Base-by-base conservation (phyloP, 2,888 invertebrate species). In the Heliconius hortense region DNA sequence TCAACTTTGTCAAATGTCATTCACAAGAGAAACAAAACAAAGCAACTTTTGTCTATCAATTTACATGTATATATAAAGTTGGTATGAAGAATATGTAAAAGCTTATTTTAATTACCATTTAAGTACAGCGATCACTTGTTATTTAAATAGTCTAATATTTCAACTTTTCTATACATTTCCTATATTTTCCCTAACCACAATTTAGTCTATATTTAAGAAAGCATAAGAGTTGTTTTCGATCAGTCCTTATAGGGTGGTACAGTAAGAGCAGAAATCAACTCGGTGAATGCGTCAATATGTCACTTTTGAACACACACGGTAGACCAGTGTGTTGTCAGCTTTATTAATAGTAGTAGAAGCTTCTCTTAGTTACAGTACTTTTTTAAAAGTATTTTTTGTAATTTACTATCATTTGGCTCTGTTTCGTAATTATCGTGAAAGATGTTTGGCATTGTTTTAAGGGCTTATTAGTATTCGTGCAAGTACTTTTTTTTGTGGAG, bases 251-350 rank as follows among this genome's bases (percentile, higher is more conserved):
- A 28, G 7, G 13, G 53, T 15, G 11, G 26, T 18, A 53, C 24
- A 21, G 11, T 21, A 18, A 43, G 56, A 28, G 11, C 31, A 69
- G 31, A 69, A n/a, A 35, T 69, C 31, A 31, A 35, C n/a, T 69
- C 69, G n/a, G 69, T 67, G 53, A 74, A 69, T 62, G 74, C 74
- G 60, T 74, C 59, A 53, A 69, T 74, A 62, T 62, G 67, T 69
- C 68, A 69, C 56, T 69, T 69, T 69, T 69, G 53, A 69, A 56
- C 31, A 68, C 26, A 67, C 56, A 69, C 35, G 15, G 69, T 56
- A 56, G 56, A 69, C 31, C 69, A 8, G 69, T 69, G 69, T 69
- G 69, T 69, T 69, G 69, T 69, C 31, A 69, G 53, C 69, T 69
- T 69, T 69, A 56, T 69, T 69, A 69, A 69, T 69, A 69, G 56